A percentile compares a stretch with the other conserved stretches of the same genome.
Conservation (phyloP, 2,113 vertebrate species). For the Phainopepla nitens region DNA sequence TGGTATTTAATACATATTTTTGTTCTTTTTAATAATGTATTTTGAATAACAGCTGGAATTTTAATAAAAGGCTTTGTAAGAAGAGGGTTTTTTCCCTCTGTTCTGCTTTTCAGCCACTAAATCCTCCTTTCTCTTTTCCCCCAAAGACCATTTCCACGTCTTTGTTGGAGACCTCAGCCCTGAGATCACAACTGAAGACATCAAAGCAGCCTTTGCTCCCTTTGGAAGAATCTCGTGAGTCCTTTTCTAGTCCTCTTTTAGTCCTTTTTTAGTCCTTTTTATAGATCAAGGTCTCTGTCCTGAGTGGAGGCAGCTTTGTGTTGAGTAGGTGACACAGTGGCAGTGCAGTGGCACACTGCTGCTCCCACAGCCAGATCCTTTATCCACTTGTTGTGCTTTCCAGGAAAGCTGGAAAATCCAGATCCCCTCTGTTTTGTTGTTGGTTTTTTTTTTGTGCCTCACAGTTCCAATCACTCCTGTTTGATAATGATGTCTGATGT, state of each 20-base stretch:
- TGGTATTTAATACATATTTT: neutral
- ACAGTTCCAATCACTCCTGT: constrained; percentile 63
- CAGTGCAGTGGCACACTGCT: too few relatives aligned
- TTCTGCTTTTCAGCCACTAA: constrained; percentile 3
- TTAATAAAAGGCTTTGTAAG: fast-evolving
- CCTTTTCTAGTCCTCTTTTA: neutral
- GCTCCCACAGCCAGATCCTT: too few relatives aligned
- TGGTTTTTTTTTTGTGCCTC: constrained; percentile 8
- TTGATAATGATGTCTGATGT: constrained; percentile 51
- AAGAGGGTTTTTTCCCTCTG: neutral
- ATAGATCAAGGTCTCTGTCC: too few relatives aligned
- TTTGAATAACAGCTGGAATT: neutral
- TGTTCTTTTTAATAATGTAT: neutral
- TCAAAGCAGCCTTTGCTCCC: constrained; percentile 95
- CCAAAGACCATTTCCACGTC: constrained; percentile 96
- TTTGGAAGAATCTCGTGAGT: constrained; percentile 99
- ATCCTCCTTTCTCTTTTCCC: constrained; percentile 21
- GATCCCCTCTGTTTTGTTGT: neutral
- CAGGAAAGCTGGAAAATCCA: too few relatives aligned
- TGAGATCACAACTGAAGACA: constrained; percentile 98
- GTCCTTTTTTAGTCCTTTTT: too few relatives aligned
- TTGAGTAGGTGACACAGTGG: too few relatives aligned
- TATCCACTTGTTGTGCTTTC: too few relatives aligned
- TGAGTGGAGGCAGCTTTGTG: too few relatives aligned
- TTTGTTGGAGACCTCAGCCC: constrained; percentile 99